Conservation (phyloP, 2,888 invertebrate species). For the Eumerus sabulonum region DNA sequence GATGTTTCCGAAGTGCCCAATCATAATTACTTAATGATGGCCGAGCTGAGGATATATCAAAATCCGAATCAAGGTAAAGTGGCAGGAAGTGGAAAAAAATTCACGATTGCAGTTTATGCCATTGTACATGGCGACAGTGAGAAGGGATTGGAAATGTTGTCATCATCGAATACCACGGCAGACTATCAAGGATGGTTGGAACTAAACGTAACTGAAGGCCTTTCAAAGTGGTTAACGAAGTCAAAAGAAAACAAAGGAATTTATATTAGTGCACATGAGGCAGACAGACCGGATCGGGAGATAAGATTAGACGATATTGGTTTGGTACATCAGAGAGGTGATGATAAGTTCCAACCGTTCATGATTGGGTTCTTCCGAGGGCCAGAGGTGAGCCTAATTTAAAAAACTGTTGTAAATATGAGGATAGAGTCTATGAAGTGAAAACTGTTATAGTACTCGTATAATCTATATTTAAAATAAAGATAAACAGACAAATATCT, state of each 20-base stretch:
- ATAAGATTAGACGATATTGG: conserved; percentile 92
- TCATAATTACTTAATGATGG: conserved; percentile 89
- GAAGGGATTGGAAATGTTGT: conserved; percentile 86
- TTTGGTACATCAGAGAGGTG: conserved; percentile 86
- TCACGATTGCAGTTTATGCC: conserved; percentile 77
- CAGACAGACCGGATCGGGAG: conserved; percentile 87
- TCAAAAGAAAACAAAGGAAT: conserved; percentile 91
- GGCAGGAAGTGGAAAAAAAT: conserved; percentile 74
- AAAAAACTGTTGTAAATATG: too few relatives aligned
- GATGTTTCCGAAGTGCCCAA: conserved; percentile 92
- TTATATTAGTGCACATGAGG: conserved; percentile 88
- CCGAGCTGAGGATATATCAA: conserved; percentile 92
- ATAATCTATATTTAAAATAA: not conserved
- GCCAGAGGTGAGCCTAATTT: conserved; percentile 80
- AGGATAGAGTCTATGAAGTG: not conserved
- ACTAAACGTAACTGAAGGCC: conserved; percentile 89
- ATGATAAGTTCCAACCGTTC: conserved; percentile 93
- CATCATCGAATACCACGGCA: conserved; percentile 87
- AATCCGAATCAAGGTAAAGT: conserved; percentile 77
- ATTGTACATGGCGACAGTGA: conserved; percentile 78
- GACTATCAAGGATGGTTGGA: conserved; percentile 92
- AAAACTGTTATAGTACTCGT: not conserved
- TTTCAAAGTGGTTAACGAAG: conserved; percentile 86
- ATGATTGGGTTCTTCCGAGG: conserved; percentile 93
- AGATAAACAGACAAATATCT: not conserved